These are phyloP conservation scores for Tribolium freemani DNA, from an alignment of 2,888 invertebrate genomes.

Conservation along the genomic window DNA sequence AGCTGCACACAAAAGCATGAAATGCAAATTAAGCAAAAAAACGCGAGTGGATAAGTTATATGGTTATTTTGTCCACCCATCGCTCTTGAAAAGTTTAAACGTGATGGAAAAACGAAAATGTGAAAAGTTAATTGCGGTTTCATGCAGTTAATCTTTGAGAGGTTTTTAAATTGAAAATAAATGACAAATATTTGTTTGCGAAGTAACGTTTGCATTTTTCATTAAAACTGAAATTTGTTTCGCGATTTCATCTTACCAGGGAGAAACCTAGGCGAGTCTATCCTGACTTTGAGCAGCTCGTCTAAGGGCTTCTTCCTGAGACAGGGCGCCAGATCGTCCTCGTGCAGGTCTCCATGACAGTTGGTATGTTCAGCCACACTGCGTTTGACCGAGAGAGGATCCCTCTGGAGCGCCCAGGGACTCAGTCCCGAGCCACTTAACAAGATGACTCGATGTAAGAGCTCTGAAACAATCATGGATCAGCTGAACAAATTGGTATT, in stretches of 20 bases:
- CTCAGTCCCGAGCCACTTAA: constrained; percentile 92
- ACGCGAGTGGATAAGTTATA: constrained; percentile 24
- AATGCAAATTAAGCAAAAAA: constrained; percentile 31
- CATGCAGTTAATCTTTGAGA: constrained; percentile 1
- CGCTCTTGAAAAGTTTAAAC: background rate
- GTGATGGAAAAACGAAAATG: background rate
- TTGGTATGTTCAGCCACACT: constrained; percentile 86
- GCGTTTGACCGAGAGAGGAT: constrained; percentile 85
- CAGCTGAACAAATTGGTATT: constrained; percentile 52
- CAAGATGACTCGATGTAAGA: constrained; percentile 88
- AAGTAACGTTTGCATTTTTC: background rate
- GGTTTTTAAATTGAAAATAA: constrained; percentile 3
- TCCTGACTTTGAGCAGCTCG: constrained; percentile 80
- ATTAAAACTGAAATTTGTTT: background rate
- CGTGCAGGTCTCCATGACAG: constrained; percentile 85
- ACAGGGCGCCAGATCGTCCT: constrained; percentile 89
- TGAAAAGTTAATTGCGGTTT: constrained; percentile 17
- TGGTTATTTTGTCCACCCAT: constrained; percentile 18
- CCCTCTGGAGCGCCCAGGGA: constrained; percentile 92
- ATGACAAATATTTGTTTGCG: background rate
- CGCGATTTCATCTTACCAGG: constrained; percentile 70
- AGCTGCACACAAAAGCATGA: constrained; percentile 25
- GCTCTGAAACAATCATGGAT: constrained; percentile 75
- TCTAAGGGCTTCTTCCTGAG: constrained; percentile 83
- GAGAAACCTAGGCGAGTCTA: constrained; percentile 86